phyloP scores from a whole-genome alignment of 2,113 vertebrate genomes.

The Tiliqua scincoides region DNA sequence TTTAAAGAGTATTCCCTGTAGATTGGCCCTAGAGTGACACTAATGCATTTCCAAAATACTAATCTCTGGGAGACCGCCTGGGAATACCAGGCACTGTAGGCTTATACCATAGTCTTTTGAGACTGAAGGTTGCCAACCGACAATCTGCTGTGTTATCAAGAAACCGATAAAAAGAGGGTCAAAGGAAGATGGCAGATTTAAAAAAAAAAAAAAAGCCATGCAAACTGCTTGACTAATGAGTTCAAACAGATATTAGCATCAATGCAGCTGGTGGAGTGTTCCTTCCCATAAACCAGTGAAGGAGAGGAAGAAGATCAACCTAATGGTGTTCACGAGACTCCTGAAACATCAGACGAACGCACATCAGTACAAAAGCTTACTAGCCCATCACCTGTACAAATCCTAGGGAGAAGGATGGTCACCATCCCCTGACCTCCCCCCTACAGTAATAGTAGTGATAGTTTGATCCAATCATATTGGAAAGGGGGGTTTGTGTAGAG shows the following conservation, averaged over 20 bases:
- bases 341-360: neutral
- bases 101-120: too few species aligned
- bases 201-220: neutral
- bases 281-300: neutral
- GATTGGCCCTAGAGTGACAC: too few species aligned
- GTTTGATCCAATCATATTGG: neutral
- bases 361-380: neutral
- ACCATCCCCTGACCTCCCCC: neutral
- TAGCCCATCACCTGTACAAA: neutral
- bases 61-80: too few species aligned
- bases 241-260: neutral
- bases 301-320: neutral
- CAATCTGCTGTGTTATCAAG: slow-evolving; percentile 8
- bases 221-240: neutral
- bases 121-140: neutral
- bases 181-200: neutral
- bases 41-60: too few species aligned
- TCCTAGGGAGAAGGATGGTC: neutral
- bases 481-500: neutral
- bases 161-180: too few species aligned
- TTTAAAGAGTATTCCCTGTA: too few species aligned
- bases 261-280: neutral
- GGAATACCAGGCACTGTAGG: too few species aligned
- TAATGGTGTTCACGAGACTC: neutral
- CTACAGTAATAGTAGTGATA: too few species aligned